Evolutionary conservation across 2,113 vertebrate genomes (phyloP), one percentile per base, ranked within the genome.

Genomic region (Taxidea taxus): DNA sequence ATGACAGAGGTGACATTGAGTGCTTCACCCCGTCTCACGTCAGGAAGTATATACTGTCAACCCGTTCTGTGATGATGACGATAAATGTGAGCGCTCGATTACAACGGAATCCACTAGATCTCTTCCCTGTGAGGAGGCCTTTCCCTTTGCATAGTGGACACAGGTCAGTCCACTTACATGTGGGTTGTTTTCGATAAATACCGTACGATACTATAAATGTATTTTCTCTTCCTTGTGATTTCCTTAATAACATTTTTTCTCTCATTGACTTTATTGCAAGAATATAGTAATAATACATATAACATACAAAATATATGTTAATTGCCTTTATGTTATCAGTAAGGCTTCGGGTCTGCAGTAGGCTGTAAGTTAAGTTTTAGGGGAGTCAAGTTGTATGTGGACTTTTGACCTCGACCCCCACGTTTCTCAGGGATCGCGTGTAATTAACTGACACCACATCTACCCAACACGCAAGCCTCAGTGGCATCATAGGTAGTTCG

Each of bases 401-500:
- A 72, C 68, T 72, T 70, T 39, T 11, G 20, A 37, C n/a, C 68
- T 72, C 20, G 4, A 68, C n/a, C 66, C 66, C n/a, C 34, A 11
- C 66, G 3, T 70, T 37, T 10, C 37, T 70, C 68, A 23, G 68
- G 66, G 68, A 15, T 21, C 66, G 9, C 1, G 18, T 75, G 13
- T 44, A 75, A 44, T 29, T 44, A 44, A 44, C 47, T 5, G 42
- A 15, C 2, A 7, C 21, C 9, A 4, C 62, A 8, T 86, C 62
- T 51, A n/a, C 84, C 6, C 11, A 27, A 51, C 9, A 34, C 20
- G n/a, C 77, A 2, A 51, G 18, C 47, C 77, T 70, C 64, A 27
- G 21, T 62, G 12, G 27, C 0, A 21, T 6, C 7, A 2, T 12
- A 7, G 13, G 49, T 25, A 3, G 6, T 27, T 18, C 14, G 6